Base-by-base conservation (phyloP, 1,140 invertebrate genomes). In the Plutomurus gul region DNA sequence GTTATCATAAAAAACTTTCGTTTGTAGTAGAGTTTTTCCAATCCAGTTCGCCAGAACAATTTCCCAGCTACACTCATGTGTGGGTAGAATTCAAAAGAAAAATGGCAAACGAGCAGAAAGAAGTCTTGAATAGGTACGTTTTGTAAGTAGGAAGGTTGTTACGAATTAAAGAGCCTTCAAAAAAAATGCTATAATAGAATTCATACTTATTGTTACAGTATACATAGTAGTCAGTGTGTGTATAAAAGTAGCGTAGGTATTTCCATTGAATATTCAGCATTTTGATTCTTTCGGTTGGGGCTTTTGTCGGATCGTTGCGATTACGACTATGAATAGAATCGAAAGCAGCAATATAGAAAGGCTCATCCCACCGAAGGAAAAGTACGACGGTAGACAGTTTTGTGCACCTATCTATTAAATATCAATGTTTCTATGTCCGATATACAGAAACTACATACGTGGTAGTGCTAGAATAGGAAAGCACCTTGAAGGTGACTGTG, bases 61-160 rank as follows among this genome's bases (percentile, higher is more conserved):
- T 22, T 51, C 47, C 47, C 27, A 60, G n/a, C n/a, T 65, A 33
- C 27, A 65, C 16, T 10, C 27, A 25, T 65, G 16, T 5, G 36
- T 33, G 56, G 25, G 16, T 27, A 25, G 56, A 65, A 65, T 65
- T 65, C 56, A 65, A 65, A 65, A 65, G 56, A 65, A 65, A 65
- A 65, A 65, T 65, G 36, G 30, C 56, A 18, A 65, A 10, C 25
- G 10, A 65, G 27, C 4, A 65, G 27, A 65, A 65, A 65, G 3
- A 16, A 0, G n/a, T 27, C 4, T n/a, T n/a, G 16, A 33, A 10
- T 30, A 65, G 25, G n/a, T n/a, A 43, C n/a, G n/a, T 43, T 43
- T 43, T 13, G 10, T 43, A 7, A 10, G 10, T 43, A 43, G 39
- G 11, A n/a, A 43, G n/a, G n/a, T 43, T 10, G 10, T 43, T 43